Base-by-base conservation (phyloP, 2,888 invertebrate species). In the Eledone cirrhosa region DNA sequence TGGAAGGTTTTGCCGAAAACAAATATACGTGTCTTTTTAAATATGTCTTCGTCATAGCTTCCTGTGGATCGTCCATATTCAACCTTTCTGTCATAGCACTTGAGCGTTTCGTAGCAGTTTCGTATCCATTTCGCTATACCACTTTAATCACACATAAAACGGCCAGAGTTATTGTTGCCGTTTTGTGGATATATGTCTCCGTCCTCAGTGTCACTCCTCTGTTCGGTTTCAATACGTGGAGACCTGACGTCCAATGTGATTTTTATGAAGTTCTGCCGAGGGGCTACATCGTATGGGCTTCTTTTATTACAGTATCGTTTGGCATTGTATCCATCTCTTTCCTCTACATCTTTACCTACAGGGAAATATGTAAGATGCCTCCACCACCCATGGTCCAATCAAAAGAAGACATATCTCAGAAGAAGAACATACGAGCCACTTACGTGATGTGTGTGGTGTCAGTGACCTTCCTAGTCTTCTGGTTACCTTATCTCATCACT, bases 21-120 rank as follows among this genome's bases (percentile, higher is more conserved):
- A 84, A 84, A n/a, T 81, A 77, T 29, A 72, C 82, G 4, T 86
- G 86, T 77, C 75, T 86, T 31, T 69, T 82, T 4, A 80, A 82
- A 78, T 84, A 80, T 77, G 80, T 81, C 1, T 80, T 82, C 0
- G 80, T 82, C 16, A 78, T 83, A 4, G 59, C 78, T 29, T 82
- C 83, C 8, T 80, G 83, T 33, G 84, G 82, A 8, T 78, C 82
- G 0, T 83, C 86, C 0, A 78, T 86, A 22, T 72, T 82, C 19
- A 84, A 81, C 59, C 79, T 86, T 1, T 78, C 82, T 0, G 72
- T 82, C 11, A 83, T 86, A 27, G 81, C 84, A 8, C 47, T 82
- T 1, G 86, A 86, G 63, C 82, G 86, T 5, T 86, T 82, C 78
- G 69, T 86, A 2, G 83, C 85, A 5, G 79, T 86, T 16, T 69